phyloP scores from a whole-genome alignment of 2,797 vertebrate species.

The Enteromius argenteus region DNA sequence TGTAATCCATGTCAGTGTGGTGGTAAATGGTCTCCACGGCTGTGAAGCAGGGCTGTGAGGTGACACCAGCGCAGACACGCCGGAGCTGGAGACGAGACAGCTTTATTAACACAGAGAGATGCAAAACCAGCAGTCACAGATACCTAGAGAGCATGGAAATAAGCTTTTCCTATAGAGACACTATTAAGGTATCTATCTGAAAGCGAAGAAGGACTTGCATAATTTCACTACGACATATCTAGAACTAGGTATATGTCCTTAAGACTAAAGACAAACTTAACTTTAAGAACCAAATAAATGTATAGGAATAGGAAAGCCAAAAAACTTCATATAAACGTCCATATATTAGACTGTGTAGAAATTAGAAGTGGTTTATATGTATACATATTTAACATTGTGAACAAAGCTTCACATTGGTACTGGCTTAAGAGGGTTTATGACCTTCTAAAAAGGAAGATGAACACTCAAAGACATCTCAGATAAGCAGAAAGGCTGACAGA shows the following conservation, averaged over 20 bases:
- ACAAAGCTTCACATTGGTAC: background rate
- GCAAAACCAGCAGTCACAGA: slow-evolving; percentile 59
- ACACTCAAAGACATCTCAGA: slow-evolving; percentile 30
- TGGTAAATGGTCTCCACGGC: slow-evolving; percentile 78
- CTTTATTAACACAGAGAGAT: slow-evolving; percentile 78
- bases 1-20: slow-evolving; percentile 80
- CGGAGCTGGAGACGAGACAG: slow-evolving; percentile 76
- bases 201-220: background rate
- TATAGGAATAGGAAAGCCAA: background rate
- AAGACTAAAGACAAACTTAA: background rate
- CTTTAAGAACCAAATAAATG: background rate
- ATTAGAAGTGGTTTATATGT: background rate
- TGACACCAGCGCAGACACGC: slow-evolving; percentile 65
- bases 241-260: background rate
- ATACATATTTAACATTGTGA: background rate
- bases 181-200: background rate
- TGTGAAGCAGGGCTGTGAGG: slow-evolving; percentile 67
- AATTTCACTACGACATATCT: background rate
- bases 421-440: slow-evolving; percentile 1
- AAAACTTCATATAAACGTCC: background rate
- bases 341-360: background rate
- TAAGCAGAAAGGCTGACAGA: slow-evolving; percentile 16
- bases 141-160: background rate
- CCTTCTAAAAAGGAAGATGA: slow-evolving; percentile 31
- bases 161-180: background rate